phyloP scores from a whole-genome alignment of 2,797 vertebrate species.

The Neoniphon sammara region DNA sequence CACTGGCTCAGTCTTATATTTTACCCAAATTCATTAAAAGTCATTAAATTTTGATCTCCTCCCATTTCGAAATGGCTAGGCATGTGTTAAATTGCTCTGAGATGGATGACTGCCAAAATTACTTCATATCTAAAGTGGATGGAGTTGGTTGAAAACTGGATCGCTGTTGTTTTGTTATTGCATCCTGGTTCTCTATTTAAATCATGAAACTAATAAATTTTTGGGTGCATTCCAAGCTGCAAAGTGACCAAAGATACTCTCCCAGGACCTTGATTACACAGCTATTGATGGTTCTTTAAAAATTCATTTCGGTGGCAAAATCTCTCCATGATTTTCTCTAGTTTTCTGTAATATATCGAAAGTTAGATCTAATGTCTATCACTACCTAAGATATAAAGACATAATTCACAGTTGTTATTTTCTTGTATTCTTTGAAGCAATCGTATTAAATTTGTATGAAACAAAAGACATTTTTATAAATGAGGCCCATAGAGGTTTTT shows the following conservation, averaged over 20 bases:
- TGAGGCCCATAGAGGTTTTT: no score
- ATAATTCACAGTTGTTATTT: background rate
- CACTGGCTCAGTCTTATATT: conserved; percentile 27
- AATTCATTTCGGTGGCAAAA: conserved; percentile 1
- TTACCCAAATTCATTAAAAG: conserved; percentile 52
- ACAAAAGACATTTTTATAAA: no score
- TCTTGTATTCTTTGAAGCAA: background rate
- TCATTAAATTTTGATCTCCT: conserved; percentile 45
- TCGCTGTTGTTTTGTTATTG: conserved; percentile 43
- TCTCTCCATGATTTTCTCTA: background rate
- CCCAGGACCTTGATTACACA: background rate
- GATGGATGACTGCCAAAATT: conserved; percentile 58
- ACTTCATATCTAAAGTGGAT: conserved; percentile 55
- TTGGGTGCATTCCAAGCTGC: conserved; percentile 17
- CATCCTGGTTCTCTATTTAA: conserved; percentile 8
- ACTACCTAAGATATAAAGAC: background rate
- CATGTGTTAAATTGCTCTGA: conserved; percentile 55
- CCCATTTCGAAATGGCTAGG: conserved; percentile 44
- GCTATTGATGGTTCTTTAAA: conserved; percentile 5
- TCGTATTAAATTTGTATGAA: background rate
- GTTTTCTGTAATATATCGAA: conserved; percentile 2
- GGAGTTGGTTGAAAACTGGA: conserved; percentile 55
- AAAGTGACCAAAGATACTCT: background rate
- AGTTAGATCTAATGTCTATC: background rate
- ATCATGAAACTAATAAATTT: conserved; percentile 30